Base-by-base conservation (phyloP, 1,140 invertebrate genomes). In the Drosophila equinoxialis region DNA sequence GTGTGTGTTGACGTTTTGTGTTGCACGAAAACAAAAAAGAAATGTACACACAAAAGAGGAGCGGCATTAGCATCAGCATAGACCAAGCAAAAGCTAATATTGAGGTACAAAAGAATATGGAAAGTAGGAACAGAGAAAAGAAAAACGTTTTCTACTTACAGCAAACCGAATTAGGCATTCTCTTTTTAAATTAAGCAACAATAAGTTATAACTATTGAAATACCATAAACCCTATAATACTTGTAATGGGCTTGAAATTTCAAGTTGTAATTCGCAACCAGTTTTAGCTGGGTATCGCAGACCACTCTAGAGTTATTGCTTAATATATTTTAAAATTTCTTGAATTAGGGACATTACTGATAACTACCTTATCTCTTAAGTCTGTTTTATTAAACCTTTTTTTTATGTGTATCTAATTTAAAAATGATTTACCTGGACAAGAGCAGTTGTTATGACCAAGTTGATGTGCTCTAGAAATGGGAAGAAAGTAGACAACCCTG, bases 21-120 rank as follows among this genome's bases (percentile, higher is more conserved):
- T 51, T 51, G 45, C 45, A 51, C 45, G 20, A 51, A 51, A 51
- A 51, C 45, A 51, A 51, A 51, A 51, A 51, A 48, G 45, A 51
- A 51, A 51, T 23, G 45, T 51, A 51, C 37, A 30, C 23, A 35
- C 63, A 23, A 39, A 65, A 13, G 20, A 13, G 33, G 2, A 10
- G 45, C 48, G 26, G 63, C 63, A 54, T 11, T 65, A 37, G 3
- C 45, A 48, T 48, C 14, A 17, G 45, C 37, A 35, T 42, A 42
- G 39, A 39, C 35, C 20, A 51, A 51, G 17, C 39, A 62, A 62
- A 39, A 39, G 61, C 37, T 45, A 42, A 39, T 35, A 37, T 41
- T 37, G 20, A 41, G 33, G 37, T 37, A 60, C 58, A 60, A 17
- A 23, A 37, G 20, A 60, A 39, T 60, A 60, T 60, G 58, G n/a